Evolutionary conservation across 2,797 vertebrate species (phyloP).

Genomic region (Pitangus sulphuratus): DNA sequence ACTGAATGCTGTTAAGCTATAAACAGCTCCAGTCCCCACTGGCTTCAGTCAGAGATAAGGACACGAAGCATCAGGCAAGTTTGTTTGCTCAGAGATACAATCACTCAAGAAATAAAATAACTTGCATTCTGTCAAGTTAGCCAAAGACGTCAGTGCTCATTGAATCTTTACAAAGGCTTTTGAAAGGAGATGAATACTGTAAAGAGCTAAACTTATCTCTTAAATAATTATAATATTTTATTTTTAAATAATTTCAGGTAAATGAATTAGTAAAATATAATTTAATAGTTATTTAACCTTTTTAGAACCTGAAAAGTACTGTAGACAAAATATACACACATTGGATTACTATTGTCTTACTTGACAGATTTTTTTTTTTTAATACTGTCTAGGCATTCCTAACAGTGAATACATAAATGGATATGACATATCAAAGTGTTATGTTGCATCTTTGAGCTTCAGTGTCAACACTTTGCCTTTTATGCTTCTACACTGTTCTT

Average conservation of each 20-base stretch:
- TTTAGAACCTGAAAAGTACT: background rate
- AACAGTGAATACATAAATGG: background rate
- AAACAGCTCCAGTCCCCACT: background rate
- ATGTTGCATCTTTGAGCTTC: background rate
- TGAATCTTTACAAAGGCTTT: background rate
- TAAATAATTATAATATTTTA: background rate
- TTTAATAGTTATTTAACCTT: background rate
- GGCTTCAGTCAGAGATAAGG: slow-evolving; percentile 3
- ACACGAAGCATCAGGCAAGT: background rate
- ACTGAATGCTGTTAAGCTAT: background rate
- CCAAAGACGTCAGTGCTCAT: background rate
- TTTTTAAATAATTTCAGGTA: background rate
- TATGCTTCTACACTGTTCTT: background rate
- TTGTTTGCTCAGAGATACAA: background rate
- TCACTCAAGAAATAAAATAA: slow-evolving; percentile 6
- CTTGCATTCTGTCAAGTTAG: background rate
- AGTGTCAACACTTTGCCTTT: background rate
- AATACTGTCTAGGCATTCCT: background rate
- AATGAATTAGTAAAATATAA: background rate
- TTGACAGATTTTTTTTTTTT: background rate
- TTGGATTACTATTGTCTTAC: background rate
- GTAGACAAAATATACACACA: background rate
- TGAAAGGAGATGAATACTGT: background rate
- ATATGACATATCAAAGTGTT: background rate
- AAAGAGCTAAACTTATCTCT: background rate